phyloP scores from a whole-genome alignment of 2,797 vertebrate species.

The Gobio occitaniae region DNA sequence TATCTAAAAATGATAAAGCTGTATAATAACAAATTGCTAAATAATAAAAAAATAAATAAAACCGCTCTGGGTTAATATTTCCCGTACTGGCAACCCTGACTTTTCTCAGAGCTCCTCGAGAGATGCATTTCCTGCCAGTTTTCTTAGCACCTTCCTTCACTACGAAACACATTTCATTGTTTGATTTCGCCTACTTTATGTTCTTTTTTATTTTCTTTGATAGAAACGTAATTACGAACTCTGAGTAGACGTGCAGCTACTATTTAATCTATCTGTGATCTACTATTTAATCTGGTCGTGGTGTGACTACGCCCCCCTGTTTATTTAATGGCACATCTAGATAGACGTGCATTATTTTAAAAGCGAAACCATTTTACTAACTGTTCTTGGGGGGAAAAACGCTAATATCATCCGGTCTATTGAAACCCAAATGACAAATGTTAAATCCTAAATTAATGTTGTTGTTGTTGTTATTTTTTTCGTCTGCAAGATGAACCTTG shows the following conservation, averaged over 20 bases:
- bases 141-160: not conserved
- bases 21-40: no score
- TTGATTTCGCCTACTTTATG: not conserved
- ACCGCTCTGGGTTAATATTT: not conserved
- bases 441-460: no score
- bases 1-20: not conserved
- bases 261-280: not conserved
- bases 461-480: no score
- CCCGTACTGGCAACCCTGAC: conserved; percentile 45
- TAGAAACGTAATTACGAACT: not conserved
- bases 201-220: not conserved
- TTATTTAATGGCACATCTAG: no score
- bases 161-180: not conserved
- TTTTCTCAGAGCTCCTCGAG: not conserved
- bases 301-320: not conserved
- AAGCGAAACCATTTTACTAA: no score
- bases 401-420: no score
- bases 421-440: no score
- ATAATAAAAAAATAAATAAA: not conserved
- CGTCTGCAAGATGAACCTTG: not conserved
- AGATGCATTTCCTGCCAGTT: not conserved
- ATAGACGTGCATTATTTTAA: no score
- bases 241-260: not conserved
- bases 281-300: not conserved
- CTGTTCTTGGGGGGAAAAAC: no score